phyloP scores from a whole-genome alignment of 2,888 invertebrate genomes.

The Dolomedes plantarius region DNA sequence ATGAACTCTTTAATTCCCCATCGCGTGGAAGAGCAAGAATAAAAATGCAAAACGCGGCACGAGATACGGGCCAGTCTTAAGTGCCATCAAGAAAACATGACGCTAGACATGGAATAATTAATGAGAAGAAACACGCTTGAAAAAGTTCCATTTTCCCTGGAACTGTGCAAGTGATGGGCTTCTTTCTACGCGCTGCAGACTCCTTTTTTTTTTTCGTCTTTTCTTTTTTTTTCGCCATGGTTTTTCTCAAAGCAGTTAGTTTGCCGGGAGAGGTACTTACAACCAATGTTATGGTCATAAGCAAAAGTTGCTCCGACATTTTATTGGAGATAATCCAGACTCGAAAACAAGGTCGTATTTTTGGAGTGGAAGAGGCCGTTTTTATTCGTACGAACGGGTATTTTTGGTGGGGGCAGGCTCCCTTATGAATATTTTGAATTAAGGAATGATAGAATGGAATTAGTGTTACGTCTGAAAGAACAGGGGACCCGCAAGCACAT shows the following conservation, averaged over 20 bases:
- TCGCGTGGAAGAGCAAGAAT: background rate
- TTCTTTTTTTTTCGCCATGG: background rate
- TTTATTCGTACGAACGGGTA: background rate
- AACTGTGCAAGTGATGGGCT: background rate
- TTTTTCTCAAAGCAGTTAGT: slow-evolving; percentile 2
- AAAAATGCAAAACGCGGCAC: slow-evolving; percentile 4
- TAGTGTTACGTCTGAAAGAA: background rate
- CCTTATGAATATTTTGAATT: background rate
- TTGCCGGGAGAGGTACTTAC: background rate
- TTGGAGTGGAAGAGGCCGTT: background rate
- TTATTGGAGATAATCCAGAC: slow-evolving; percentile 13
- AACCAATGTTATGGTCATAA: slow-evolving; percentile 12
- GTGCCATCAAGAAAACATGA: slow-evolving; percentile 18
- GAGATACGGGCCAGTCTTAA: background rate
- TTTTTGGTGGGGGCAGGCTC: background rate
- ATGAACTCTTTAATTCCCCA: background rate
- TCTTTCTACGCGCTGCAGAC: background rate
- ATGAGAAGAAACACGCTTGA: slow-evolving; percentile 7
- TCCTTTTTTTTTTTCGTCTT: too few species aligned
- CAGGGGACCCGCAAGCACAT: background rate
- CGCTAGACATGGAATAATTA: slow-evolving; percentile 10
- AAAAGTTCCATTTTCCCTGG: background rate
- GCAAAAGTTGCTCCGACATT: slow-evolving; percentile 1
- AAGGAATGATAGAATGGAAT: background rate
- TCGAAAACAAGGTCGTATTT: slow-evolving; percentile 9